Percentiles rank a stretch among this genome's conserved stretches.
phyloP scores from a whole-genome alignment of 2,888 invertebrate species.

The Thysanoteuthis rhombus region DNA sequence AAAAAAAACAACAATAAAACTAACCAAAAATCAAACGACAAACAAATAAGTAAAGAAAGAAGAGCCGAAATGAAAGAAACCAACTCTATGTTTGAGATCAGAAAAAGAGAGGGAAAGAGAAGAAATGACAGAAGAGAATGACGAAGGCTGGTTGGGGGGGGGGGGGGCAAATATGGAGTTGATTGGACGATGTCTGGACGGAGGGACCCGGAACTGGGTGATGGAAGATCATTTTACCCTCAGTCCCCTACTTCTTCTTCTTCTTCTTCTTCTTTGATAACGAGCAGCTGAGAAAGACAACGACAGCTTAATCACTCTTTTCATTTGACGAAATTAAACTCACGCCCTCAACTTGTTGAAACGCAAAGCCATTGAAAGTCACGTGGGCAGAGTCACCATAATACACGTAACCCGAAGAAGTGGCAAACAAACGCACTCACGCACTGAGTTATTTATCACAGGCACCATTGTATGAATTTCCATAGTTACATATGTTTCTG shows the following conservation, averaged over 20 bases:
- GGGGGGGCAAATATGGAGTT: neutral
- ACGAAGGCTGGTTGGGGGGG: no score
- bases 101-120: neutral
- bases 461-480: neutral
- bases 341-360: neutral
- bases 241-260: neutral
- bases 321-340: neutral
- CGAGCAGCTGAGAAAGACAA: neutral
- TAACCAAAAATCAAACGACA: no score
- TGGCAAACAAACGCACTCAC: neutral
- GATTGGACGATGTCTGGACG: neutral
- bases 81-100: neutral
- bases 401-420: neutral
- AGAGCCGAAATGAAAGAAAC: no score
- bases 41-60: no score
- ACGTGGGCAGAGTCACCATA: neutral
- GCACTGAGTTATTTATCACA: neutral
- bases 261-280: neutral
- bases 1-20: neutral
- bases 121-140: neutral
- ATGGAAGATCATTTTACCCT: neutral
- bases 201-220: neutral
- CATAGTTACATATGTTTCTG: neutral
- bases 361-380: neutral
- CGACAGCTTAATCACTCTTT: neutral